Evolutionary conservation across 1,140 invertebrate genomes (phyloP), one percentile per base, ranked within the genome.

Genomic region (Drosophila repleta): DNA sequence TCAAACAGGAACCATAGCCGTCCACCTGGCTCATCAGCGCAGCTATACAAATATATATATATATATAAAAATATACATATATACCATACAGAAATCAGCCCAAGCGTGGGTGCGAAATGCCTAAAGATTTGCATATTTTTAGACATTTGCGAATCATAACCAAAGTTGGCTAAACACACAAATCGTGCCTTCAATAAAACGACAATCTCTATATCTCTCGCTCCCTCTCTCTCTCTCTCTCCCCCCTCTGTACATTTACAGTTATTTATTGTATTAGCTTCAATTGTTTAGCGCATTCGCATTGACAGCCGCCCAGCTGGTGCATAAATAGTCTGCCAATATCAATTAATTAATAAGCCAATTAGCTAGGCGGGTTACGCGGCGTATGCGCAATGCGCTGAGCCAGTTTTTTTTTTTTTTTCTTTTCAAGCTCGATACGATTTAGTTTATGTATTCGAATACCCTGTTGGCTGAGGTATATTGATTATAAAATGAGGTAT

Each of bases 1-100:
- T 35, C 48, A 84, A 85, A 63, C 81, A 87, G 83, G 82, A 85
- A 87, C 82, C 56, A 49, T 1, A 77, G 81, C 74, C 69, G 87
- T 78, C 82, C 61, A 49, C 8, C 18, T 51, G 45, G 45, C 66
- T 77, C 72, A 76, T 60, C 64, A 70, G 49, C 11, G 10, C 43
- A 46, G 18, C 10, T 46, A 18, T 18, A 17, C 2, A 41, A 8
- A 46, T 0, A 46, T 46, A 18, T 46, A 29, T 3, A 7, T 13
- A n/a, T 29, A 2, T 29, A 29, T 29, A 29, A 29, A 29, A 7
- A 41, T 46, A 21, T 2, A 46, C 21, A 18, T 46, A n/a, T 5
- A 10, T 6, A 26, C n/a, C n/a, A n/a, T n/a, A 11, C 4, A n/a
- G 11, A 26, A 15, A 7, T 20, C 7, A 5, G 24, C 45, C 45